Evolutionary conservation across 2,797 vertebrate genomes (phyloP), one percentile per base, ranked within the genome.

Genomic region (Columba guinea): DNA sequence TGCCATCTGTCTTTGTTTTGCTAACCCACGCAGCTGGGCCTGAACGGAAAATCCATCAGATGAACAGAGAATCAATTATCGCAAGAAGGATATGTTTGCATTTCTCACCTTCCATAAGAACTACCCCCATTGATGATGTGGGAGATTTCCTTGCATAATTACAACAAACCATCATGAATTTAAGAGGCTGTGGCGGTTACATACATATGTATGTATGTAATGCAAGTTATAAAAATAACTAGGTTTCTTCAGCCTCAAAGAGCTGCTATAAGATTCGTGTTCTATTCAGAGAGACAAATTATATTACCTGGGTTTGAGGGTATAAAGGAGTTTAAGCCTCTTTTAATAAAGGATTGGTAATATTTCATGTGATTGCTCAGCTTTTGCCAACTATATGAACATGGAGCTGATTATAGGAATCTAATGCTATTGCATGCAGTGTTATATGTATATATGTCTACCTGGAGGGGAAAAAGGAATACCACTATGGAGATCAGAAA

Each of bases 1-100:
- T 92, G 77, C 96, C 93, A 93, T 96, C 91, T 96, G 94, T 83
- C 92, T 93, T 91, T 96, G 65, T 92, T 96, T 96, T 89, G 49
- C 52, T 95, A 93, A 94, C 80, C 71, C 75, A 11, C 46, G 83
- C 62, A 37, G 64, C 39, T 80, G 91, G 68, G 32, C 24, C 78
- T 93, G 39, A 90, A 69, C 21, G 10, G 78, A 89, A 84, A 92
- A 74, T 28, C 49, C 19, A 11, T 48, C 48, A 59, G 41, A 68
- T 55, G 52, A 86, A 70, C 2, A 48, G 46, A 87, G 32, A 84
- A 82, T 21, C 90, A 91, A 79, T 89, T 94, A 70, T 7, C 6
- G 2, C 64, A 76, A 87, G 21, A 75, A 70, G 1, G 3, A 71
- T 58, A 28, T 5, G 0, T 84, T 76, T 68, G 37, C 69, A 51